phyloP scores from a whole-genome alignment of 2,113 vertebrate species.

The Phylloscopus trochiloides region DNA sequence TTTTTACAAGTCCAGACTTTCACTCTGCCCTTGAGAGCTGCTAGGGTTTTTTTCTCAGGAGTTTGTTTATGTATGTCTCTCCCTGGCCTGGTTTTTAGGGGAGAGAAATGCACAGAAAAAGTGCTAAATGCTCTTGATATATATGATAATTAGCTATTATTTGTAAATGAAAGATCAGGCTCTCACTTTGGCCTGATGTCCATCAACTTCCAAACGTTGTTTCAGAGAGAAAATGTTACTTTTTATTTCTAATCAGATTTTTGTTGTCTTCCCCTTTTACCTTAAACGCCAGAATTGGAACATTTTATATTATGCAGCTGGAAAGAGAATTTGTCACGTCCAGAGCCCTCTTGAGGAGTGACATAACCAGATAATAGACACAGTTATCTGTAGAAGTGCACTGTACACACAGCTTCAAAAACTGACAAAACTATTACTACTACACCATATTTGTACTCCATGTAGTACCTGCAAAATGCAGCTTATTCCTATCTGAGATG shows the following conservation, averaged over 20 bases:
- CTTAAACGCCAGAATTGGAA: background rate
- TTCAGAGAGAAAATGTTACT: background rate
- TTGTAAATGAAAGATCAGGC: background rate
- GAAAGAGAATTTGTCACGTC: background rate
- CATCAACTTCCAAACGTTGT: background rate
- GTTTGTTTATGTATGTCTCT: background rate
- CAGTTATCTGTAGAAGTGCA: background rate
- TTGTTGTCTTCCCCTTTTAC: background rate
- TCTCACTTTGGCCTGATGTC: background rate
- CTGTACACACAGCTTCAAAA: background rate
- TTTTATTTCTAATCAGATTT: background rate
- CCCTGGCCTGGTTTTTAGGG: background rate
- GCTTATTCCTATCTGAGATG: background rate
- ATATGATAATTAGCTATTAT: background rate
- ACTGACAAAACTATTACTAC: background rate
- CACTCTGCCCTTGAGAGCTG: slow-evolving; percentile 24
- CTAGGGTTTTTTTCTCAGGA: background rate
- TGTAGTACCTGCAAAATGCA: background rate
- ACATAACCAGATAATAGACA: rapidly evolving
- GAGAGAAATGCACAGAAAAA: background rate
- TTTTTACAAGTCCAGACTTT: slow-evolving; percentile 43
- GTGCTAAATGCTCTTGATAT: background rate
- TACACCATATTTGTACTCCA: background rate
- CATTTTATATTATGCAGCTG: rapidly evolving
- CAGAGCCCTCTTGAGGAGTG: background rate